Base-by-base conservation (phyloP, 2,113 vertebrate genomes). In the Xiphophorus hellerii region DNA sequence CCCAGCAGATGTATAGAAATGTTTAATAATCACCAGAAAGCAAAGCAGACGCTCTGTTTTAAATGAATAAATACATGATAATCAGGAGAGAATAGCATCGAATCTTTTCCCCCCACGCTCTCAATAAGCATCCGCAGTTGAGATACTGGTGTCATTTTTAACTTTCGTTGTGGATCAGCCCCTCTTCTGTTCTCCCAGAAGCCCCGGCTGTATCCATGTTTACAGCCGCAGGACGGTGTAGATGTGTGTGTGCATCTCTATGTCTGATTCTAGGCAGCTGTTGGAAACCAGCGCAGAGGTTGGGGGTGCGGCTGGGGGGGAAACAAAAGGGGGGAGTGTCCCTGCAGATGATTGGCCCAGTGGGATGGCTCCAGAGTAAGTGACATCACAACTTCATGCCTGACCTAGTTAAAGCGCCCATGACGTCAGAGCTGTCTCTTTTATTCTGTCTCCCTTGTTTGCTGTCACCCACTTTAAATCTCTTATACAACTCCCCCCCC, bases 341-440 rank as follows among this genome's bases (percentile, higher is more conserved):
- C 80, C 62, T 73, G 30, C 71, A 10, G 0, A 14, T 2, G 15
- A 89, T 90, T 91, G 84, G 86, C 61, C 78, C 61, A 10, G 4
- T 54, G 69, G 82, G 69, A 62, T n/a, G 48, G 62, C 27, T 86
- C 68, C 72, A 74, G 22, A 22, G 69, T 64, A 33, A 68, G 74
- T 92, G 91, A 91, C 88, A 80, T 93, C 91, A 93, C 84, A 83
- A 82, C 85, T 76, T 66, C 15, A 0, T 73, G 76, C 69, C 78
- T 92, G 92, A 92, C 91, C 92, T 90, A 92, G 79, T 90, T 93
- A 84, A 83, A 80, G 79, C n/a, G 25, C 22, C 74, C 5, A 17
- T 90, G 90, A 92, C 82, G 85, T 89, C 89, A 87, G 62, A 25
- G 71, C 71, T 83, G 79, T 84, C 83, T 89, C 79, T 82, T 81